Base-by-base conservation (phyloP, 2,797 vertebrate genomes). In the Chelmon rostratus region DNA sequence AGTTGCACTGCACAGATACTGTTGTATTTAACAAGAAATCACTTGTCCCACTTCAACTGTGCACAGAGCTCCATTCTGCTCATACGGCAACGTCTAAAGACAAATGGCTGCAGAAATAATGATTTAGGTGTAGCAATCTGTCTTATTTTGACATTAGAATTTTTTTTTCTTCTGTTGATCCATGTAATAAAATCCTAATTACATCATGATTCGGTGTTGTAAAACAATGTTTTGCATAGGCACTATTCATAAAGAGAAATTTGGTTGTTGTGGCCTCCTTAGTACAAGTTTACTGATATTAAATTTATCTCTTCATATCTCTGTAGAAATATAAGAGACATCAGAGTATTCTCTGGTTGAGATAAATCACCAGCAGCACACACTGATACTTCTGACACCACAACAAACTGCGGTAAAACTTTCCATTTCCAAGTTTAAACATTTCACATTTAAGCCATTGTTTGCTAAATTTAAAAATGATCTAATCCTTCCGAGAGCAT, bases 321-420 rank as follows among this genome's bases (percentile, higher is more conserved):
- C 28, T 65, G 15, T 28, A 4, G 25, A 53, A 10, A 33, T 15
- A 46, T 15, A 46, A 16, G 16, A n/a, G 42, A 12, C 21, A 8
- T 59, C 11, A 16, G 46, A 47, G 31, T 37, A 53, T 33, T 44
- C 37, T 33, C 50, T 63, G 57, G 16, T 23, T 62, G 13, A 42
- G 13, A 13, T 54, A 19, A 44, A 40, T 35, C 2, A 37, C 31
- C 5, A 21, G 10, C 28, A 16, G 38, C 40, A 63, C 21, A 68
- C 10, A 21, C n/a, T 25, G 6, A 57, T 47, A 56, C 31, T 21
- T 50, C 21, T 50, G 23, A 63, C 68, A 40, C 50, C 31, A 63
- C n/a, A 49, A 19, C 12, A 74, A 53, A 66, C 12, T 31, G 33
- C 49, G 56, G 23, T 37, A 59, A 63, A 63, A 56, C 21, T 21